These are phyloP conservation scores for Bibio marci DNA, from an alignment of 2,888 invertebrate species.

Conservation along the genomic window DNA sequence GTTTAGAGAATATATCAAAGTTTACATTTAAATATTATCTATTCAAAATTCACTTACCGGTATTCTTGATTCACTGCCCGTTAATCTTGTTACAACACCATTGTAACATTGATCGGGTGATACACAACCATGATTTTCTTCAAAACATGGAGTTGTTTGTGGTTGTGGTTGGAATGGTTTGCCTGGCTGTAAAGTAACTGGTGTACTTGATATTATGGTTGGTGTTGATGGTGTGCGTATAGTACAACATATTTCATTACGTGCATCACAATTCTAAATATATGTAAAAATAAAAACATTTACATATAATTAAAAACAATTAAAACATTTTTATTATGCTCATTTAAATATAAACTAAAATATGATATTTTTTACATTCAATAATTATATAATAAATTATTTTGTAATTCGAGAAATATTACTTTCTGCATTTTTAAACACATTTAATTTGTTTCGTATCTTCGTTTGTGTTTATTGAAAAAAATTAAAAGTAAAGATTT, in stretches of 20 bases:
- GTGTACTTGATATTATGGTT: slow-evolving; percentile 3
- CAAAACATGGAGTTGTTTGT: slow-evolving; percentile 18
- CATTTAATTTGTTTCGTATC: too few relatives aligned
- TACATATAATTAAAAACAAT: too few relatives aligned
- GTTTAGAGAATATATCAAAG: too few relatives aligned
- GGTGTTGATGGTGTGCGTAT: slow-evolving; percentile 15
- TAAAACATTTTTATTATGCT: too few relatives aligned
- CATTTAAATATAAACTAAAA: too few relatives aligned
- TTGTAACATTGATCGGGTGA: slow-evolving; percentile 21
- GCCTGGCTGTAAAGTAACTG: slow-evolving; percentile 6
- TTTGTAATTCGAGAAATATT: too few relatives aligned
- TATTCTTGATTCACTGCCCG: slow-evolving; percentile 19
- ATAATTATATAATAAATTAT: too few relatives aligned
- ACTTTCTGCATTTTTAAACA: too few relatives aligned
- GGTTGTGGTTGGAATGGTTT: slow-evolving; percentile 8
- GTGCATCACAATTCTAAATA: slow-evolving; percentile 28
- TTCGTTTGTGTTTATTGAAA: too few relatives aligned
- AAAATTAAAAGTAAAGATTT: too few relatives aligned
- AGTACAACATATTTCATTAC: slow-evolving; percentile 29
- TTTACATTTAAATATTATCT: too few relatives aligned
- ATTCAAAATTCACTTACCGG: slow-evolving; percentile 27
- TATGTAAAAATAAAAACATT: slow-evolving; percentile 6
- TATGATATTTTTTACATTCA: too few relatives aligned
- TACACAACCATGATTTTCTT: slow-evolving; percentile 22
- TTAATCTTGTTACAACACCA: slow-evolving; percentile 20